Evolutionary conservation across 2,888 invertebrate species (phyloP), one percentile per base, ranked within the genome.

Genomic region (Argyresthia albistria): DNA sequence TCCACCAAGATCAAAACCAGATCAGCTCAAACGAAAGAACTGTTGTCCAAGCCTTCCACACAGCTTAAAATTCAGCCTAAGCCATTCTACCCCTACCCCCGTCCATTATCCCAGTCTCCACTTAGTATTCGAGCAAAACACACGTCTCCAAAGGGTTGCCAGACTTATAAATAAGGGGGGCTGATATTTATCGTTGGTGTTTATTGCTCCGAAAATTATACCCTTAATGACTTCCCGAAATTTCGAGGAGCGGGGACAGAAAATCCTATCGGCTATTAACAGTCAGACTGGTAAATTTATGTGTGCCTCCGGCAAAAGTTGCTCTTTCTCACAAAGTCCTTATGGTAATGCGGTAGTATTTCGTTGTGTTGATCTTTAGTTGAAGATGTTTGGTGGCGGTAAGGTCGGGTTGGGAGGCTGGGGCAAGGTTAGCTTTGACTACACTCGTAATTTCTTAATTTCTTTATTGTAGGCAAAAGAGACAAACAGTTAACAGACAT

Each of bases 211-310:
- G 83, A 84, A 82, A 87, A 86, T 87, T 86, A 86, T 86, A 73
- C 81, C 76, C 78, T 74, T 86, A 86, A 87, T 86, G 86, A 86
- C 83, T 84, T 83, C 79, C 77, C 80, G 76, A 81, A 81, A 70
- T 72, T 75, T 67, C 75, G 72, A 63, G 55, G 55, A 65, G 63
- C 65, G 73, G 67, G 71, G 73, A 73, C 75, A 77, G 82, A 82
- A 84, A 83, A 86, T 83, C 86, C 84, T 83, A 84, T 87, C 76
- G 82, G 76, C 86, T 84, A 86, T 86, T 86, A 87, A 76, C 78
- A 79, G 81, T 76, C 78, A 74, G 77, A 80, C 74, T 73, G 76
- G 70, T 77, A 82, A 70, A 83, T 73, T 76, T 83, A 83, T 82
- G 61, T 74, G 69, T 62, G 62, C 59, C 58, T 59, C 58, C 59